These are phyloP conservation scores for Brachyptera putata DNA, from an alignment of 2,888 invertebrate species.

Conservation along the genomic window DNA sequence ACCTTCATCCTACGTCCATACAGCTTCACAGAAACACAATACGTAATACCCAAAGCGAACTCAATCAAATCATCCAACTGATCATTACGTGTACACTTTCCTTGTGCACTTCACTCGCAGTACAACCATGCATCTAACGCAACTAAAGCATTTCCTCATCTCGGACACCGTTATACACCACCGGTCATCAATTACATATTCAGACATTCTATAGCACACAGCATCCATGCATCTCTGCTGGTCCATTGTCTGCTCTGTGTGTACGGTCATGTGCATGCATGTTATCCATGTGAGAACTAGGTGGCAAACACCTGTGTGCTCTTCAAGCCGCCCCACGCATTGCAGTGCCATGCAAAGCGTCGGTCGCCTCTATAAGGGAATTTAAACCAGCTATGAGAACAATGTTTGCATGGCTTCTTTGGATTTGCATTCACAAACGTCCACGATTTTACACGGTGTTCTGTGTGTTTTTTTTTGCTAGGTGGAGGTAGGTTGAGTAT, in stretches of 20 bases:
- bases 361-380: slow-evolving; percentile 9
- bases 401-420: neutral
- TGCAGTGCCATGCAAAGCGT: neutral
- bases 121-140: no score
- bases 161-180: no score
- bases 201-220: slow-evolving; percentile 1
- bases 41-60: neutral
- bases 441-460: no score
- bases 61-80: neutral
- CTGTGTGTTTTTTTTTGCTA: no score
- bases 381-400: neutral
- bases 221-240: slow-evolving; percentile 2
- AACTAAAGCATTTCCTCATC: no score
- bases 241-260: no score
- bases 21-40: neutral
- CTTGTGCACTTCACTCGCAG: no score
- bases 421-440: neutral
- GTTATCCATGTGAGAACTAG: slow-evolving; percentile 8
- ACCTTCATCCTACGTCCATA: no score
- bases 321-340: slow-evolving; percentile 9
- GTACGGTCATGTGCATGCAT: neutral
- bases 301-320: slow-evolving; percentile 11
- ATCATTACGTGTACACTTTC: no score
- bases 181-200: slow-evolving; percentile 1
- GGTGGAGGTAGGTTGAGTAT: no score